Evolutionary conservation across 2,888 invertebrate species (phyloP).

Genomic region (Griposia aprilina): DNA sequence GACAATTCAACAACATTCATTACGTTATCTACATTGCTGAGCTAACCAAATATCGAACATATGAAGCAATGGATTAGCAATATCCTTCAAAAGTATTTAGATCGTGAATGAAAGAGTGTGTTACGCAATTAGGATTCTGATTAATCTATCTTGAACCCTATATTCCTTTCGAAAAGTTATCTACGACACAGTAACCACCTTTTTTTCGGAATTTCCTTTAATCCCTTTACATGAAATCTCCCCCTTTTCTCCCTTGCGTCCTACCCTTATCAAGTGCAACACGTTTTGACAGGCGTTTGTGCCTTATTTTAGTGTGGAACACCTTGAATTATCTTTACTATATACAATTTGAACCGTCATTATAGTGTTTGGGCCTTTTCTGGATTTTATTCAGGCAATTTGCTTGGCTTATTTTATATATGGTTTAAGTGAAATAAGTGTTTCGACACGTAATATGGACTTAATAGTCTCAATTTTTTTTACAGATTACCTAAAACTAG

Average conservation of each 20-base stretch:
- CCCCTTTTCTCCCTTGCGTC: background rate
- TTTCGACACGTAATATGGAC: too few species aligned
- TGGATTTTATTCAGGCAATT: background rate
- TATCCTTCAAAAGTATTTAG: too few species aligned
- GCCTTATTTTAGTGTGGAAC: background rate
- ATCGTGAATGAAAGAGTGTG: too few species aligned
- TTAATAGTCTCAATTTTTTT: too few species aligned
- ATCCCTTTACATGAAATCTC: background rate
- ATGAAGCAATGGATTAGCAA: too few species aligned
- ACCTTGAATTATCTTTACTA: background rate
- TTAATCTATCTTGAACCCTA: background rate
- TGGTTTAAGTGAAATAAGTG: background rate
- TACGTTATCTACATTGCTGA: too few species aligned
- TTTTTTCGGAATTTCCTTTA: background rate
- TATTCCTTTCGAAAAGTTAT: background rate
- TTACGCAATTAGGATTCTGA: too few species aligned
- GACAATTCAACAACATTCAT: too few species aligned
- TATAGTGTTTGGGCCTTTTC: background rate
- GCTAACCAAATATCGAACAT: too few species aligned
- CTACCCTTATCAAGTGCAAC: slow-evolving; percentile 27
- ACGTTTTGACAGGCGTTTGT: slow-evolving; percentile 11
- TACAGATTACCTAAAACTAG: too few species aligned
- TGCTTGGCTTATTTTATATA: background rate
- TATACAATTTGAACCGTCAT: slow-evolving; percentile 5
- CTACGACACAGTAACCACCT: too few species aligned